Percentiles rank a stretch among this genome's conserved stretches.
Conservation (phyloP, 2,888 invertebrate species). For the Tanytarsus gracilentus region DNA sequence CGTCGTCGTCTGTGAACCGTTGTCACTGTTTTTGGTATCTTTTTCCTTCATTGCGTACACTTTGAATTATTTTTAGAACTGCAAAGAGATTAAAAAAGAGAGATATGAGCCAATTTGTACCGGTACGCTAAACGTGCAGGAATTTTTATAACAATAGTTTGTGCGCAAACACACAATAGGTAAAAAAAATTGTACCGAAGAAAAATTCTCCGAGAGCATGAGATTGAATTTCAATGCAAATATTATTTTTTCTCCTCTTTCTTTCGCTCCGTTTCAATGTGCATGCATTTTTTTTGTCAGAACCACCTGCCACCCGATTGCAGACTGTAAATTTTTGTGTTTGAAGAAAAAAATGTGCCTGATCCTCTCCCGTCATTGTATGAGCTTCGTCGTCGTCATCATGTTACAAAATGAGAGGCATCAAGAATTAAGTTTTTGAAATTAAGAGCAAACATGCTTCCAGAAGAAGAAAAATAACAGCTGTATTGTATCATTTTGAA, state of each 20-base stretch:
- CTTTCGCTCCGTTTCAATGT: background rate
- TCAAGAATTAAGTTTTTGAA: conserved; percentile 6
- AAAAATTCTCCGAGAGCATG: background rate
- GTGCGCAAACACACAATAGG: background rate
- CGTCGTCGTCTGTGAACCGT: background rate
- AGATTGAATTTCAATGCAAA: conserved; percentile 28
- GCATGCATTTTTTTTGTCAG: conserved; percentile 21
- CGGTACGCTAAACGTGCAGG: background rate
- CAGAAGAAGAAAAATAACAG: conserved; percentile 2
- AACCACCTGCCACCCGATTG: conserved; percentile 20
- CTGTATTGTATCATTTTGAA: conserved; percentile 15
- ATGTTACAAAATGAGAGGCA: conserved; percentile 18
- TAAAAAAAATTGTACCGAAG: conserved; percentile 3
- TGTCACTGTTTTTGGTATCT: conserved; percentile 8
- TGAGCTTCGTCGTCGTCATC: conserved; percentile 9
- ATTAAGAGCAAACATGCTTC: conserved; percentile 26
- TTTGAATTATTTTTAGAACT: conserved; percentile 17
- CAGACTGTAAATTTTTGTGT: background rate
- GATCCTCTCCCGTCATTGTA: background rate
- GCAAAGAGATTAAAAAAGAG: conserved; percentile 1
- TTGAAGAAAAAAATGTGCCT: background rate
- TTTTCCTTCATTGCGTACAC: background rate
- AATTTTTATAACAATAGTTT: background rate
- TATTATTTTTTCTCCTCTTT: background rate
- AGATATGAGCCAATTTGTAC: conserved; percentile 21